Conservation (phyloP, 2,888 invertebrate genomes). For the Baccha elongata region DNA sequence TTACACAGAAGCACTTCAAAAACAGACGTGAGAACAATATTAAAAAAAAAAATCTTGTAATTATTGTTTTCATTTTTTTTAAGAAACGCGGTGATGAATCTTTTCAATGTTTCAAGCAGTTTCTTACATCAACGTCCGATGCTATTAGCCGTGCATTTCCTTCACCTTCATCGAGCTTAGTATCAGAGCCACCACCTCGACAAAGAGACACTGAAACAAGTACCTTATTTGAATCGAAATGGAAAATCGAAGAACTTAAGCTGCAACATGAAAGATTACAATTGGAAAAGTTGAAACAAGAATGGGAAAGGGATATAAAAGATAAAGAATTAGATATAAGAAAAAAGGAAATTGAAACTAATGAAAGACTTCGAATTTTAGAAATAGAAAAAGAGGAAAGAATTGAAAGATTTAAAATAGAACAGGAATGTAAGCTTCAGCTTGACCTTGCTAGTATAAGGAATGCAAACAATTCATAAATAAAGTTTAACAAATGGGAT, state of each 20-base stretch:
- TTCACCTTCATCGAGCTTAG: constrained; percentile 9
- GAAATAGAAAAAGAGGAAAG: constrained; percentile 32
- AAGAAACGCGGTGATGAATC: constrained; percentile 15
- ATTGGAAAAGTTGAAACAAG: constrained; percentile 12
- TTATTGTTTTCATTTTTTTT: neutral
- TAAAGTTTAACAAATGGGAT: too few relatives aligned
- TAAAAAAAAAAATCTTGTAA: too few relatives aligned
- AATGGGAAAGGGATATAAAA: constrained; percentile 24
- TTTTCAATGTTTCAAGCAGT: constrained; percentile 24
- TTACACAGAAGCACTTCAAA: neutral
- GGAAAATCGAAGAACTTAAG: constrained; percentile 22
- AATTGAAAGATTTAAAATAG: constrained; percentile 26
- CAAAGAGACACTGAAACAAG: neutral
- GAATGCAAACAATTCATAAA: neutral
- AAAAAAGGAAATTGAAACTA: constrained; percentile 29
- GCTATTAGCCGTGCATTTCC: constrained; percentile 25
- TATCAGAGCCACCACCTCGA: constrained; percentile 3
- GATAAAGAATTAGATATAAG: constrained; percentile 25
- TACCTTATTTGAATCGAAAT: neutral
- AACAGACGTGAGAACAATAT: neutral
- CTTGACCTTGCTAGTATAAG: constrained; percentile 11
- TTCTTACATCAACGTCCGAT: constrained; percentile 11
- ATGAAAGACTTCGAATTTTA: constrained; percentile 26
- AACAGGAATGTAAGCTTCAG: constrained; percentile 20
- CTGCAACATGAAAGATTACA: constrained; percentile 9